Evolutionary conservation across 2,797 vertebrate species (phyloP), one percentile per base, ranked within the genome.

Genomic region (Odontamblyopus lacepedii): DNA sequence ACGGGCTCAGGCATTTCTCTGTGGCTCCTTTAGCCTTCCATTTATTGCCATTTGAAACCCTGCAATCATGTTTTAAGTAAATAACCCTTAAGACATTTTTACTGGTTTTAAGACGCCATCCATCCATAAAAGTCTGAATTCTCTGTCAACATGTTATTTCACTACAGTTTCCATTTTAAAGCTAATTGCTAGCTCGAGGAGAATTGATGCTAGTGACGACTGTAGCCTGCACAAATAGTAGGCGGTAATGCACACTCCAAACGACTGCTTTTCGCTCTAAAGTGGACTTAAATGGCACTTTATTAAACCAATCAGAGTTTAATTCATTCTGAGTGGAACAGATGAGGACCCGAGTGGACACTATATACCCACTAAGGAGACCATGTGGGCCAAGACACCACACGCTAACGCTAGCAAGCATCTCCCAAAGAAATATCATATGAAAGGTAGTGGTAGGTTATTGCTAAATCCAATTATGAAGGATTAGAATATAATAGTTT

Each of bases 241-340:
- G 11, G 26, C n/a, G 12, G 2, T 64, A 64, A 61, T 57, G 38
- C 44, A 35, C 57, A 69, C 67, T 56, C 50, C 27, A 68, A 35
- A 62, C 60, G 26, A 19, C 71, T 0, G 7, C 51, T 70, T 51
- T 65, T 15, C 11, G 51, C 48, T 48, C 29, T 64, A 2, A 38
- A 56, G 44, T 35, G 27, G 18, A 59, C 70, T 74, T 60, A 67
- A 77, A 76, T 26, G 70, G 23, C 67, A 72, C 78, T 82, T 80
- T 38, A 78, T 82, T 80, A 76, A 60, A 7, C 53, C 66, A 72
- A 81, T 83, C 67, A 68, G 26, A 63, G 57, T 61, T 50, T 74
- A 59, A 44, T 82, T 27, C 16, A 41, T 30, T 53, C 51, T 11
- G 41, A 76, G 55, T 23, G 23, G 30, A 5, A 7, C 13, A 62